These are phyloP conservation scores for Metalampra italica DNA, from an alignment of 2,888 invertebrate species.

Conservation along the genomic window DNA sequence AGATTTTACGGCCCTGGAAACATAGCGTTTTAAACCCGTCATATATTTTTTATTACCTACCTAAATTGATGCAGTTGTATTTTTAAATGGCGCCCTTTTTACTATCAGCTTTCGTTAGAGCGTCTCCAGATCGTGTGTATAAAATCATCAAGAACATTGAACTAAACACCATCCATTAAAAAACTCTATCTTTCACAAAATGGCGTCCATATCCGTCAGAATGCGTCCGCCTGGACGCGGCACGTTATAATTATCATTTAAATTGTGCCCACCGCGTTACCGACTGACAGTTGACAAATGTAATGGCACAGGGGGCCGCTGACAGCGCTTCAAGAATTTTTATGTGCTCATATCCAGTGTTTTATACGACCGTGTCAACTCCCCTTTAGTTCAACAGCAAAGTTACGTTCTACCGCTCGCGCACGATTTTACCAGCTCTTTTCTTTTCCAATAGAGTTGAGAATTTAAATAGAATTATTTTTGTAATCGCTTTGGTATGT, in stretches of 20 bases:
- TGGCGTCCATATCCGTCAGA: slow-evolving; percentile 30
- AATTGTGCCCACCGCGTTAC: slow-evolving; percentile 69
- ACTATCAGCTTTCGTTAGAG: no score
- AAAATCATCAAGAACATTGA: slow-evolving; percentile 17
- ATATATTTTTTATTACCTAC: no score
- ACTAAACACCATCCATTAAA: slow-evolving; percentile 20
- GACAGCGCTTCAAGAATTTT: slow-evolving; percentile 73
- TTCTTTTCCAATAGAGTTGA: slow-evolving; percentile 14
- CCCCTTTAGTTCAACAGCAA: slow-evolving; percentile 48
- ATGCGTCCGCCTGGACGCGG: slow-evolving; percentile 30
- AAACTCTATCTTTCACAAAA: no score
- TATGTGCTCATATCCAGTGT: slow-evolving; percentile 74
- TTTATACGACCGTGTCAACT: slow-evolving; percentile 68
- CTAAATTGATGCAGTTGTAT: no score
- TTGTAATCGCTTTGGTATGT: not conserved
- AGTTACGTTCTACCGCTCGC: slow-evolving; percentile 18
- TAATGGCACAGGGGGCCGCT: slow-evolving; percentile 66
- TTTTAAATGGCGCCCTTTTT: no score
- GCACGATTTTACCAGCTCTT: slow-evolving; percentile 5
- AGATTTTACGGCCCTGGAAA: no score
- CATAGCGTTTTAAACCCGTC: no score
- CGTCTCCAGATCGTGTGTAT: no score
- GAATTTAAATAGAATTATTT: slow-evolving; percentile 8
- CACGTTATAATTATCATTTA: slow-evolving; percentile 75
- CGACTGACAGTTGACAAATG: slow-evolving; percentile 75